Percentiles rank a stretch among this genome's conserved stretches.
phyloP scores from a whole-genome alignment of 2,888 invertebrate species.

The Dicranocentrus wangi region DNA sequence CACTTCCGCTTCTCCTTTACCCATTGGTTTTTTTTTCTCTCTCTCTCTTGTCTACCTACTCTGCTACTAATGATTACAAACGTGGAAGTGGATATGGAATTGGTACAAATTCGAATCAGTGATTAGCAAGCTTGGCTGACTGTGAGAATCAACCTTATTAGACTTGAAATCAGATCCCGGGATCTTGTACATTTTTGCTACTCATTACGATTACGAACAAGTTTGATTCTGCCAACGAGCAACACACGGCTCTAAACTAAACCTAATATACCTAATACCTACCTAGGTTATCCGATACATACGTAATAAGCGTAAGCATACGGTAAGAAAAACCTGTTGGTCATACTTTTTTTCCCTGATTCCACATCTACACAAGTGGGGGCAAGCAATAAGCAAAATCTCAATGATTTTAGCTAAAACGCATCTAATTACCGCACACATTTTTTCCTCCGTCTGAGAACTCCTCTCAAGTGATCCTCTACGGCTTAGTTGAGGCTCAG shows the following conservation, averaged over 20 bases:
- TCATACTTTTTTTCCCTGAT: constrained; percentile 22
- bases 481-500: background rate
- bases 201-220: constrained; percentile 56
- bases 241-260: no score
- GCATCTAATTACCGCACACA: constrained; percentile 54
- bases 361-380: constrained; percentile 8
- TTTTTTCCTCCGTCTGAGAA: constrained; percentile 24
- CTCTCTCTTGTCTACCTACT: constrained; percentile 39
- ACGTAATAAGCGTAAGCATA: no score
- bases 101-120: constrained; percentile 30
- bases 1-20: constrained; percentile 24
- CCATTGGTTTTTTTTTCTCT: constrained; percentile 37
- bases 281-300: no score
- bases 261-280: no score
- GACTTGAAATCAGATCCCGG: constrained; percentile 54
- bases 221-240: constrained; percentile 24
- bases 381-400: constrained; percentile 21
- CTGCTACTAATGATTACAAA: background rate
- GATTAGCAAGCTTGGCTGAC: constrained; percentile 25
- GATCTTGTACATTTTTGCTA: constrained; percentile 52
- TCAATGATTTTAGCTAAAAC: constrained; percentile 44
- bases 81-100: constrained; percentile 3
- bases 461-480: no score
- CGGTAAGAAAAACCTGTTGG: constrained; percentile 43
- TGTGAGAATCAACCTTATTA: constrained; percentile 59